Evolutionary conservation across 1,140 invertebrate species (phyloP).

Genomic region (Popillia japonica): DNA sequence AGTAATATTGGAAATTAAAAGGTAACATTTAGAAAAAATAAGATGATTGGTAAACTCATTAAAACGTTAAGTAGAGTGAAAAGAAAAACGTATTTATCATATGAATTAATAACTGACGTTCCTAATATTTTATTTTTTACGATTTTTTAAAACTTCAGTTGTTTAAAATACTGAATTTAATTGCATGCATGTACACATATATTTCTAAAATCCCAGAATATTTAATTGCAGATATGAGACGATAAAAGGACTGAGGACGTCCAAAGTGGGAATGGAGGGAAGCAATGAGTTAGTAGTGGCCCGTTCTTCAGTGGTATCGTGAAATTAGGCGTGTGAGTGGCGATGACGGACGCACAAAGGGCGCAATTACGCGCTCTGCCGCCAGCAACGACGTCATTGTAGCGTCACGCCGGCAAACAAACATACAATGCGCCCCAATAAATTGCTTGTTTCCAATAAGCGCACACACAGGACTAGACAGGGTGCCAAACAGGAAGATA

Average conservation of each 20-base stretch:
- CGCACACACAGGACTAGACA: not conserved
- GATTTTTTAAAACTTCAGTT: too few relatives aligned
- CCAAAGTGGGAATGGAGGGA: not conserved
- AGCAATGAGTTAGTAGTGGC: too few relatives aligned
- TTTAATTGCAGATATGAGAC: not conserved
- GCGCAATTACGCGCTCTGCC: slow-evolving; percentile 58
- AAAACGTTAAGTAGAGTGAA: too few relatives aligned
- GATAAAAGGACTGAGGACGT: slow-evolving; percentile 1
- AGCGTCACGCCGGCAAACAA: slow-evolving; percentile 56
- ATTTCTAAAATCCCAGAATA: not conserved
- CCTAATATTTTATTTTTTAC: too few relatives aligned
- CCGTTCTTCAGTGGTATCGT: slow-evolving; percentile 45
- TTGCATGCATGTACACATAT: too few relatives aligned
- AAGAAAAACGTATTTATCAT: too few relatives aligned
- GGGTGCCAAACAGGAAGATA: slow-evolving; percentile 8
- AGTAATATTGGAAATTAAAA: too few relatives aligned
- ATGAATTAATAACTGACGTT: too few relatives aligned
- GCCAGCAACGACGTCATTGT: slow-evolving; percentile 54
- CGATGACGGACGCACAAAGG: slow-evolving; percentile 57
- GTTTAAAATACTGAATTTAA: too few relatives aligned
- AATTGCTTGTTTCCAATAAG: slow-evolving; percentile 49
- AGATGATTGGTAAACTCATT: too few relatives aligned
- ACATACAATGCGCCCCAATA: slow-evolving; percentile 47
- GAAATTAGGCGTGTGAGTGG: slow-evolving; percentile 60
- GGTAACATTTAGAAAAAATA: too few relatives aligned